Conservation (phyloP, 1,140 invertebrate species). For the Diuraphis noxia region DNA sequence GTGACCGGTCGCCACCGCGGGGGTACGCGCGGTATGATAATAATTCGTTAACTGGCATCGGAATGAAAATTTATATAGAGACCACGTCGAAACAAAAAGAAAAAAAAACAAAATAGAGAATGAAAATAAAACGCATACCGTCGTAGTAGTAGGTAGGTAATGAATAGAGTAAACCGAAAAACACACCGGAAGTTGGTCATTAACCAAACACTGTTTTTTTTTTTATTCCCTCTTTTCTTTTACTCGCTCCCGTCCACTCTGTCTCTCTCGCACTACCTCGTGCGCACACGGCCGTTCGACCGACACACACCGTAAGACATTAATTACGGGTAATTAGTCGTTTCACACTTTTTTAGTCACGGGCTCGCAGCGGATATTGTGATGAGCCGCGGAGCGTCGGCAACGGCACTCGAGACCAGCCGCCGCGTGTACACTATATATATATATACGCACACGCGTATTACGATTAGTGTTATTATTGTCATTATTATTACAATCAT, state of each 20-base stretch:
- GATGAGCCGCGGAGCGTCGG: conserved; percentile 23
- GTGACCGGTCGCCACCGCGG: conserved; percentile 24
- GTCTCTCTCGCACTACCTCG: not conserved
- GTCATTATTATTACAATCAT: conserved; percentile 17
- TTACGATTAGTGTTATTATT: conserved; percentile 10
- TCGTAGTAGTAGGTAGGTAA: not conserved
- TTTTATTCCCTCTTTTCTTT: not conserved
- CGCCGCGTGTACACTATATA: not conserved
- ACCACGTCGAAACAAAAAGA: conserved; percentile 35
- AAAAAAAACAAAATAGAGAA: conserved; percentile 13
- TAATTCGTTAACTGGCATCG: conserved; percentile 20
- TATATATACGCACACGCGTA: not conserved
- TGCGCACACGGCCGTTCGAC: not conserved
- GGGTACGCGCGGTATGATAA: conserved; percentile 3
- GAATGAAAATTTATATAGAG: conserved; percentile 28
- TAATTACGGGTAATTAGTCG: conserved; percentile 53
- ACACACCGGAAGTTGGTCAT: conserved; percentile 51
- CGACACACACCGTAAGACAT: conserved; percentile 27
- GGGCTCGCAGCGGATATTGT: conserved; percentile 44
- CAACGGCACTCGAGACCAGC: not conserved
- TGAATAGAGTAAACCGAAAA: conserved; percentile 23
- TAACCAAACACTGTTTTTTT: conserved; percentile 42
- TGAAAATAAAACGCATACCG: not conserved
- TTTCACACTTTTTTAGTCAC: conserved; percentile 54
- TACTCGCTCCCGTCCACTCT: not conserved